phyloP scores from a whole-genome alignment of 2,888 invertebrate genomes.

The Cryptosula pallasiana region DNA sequence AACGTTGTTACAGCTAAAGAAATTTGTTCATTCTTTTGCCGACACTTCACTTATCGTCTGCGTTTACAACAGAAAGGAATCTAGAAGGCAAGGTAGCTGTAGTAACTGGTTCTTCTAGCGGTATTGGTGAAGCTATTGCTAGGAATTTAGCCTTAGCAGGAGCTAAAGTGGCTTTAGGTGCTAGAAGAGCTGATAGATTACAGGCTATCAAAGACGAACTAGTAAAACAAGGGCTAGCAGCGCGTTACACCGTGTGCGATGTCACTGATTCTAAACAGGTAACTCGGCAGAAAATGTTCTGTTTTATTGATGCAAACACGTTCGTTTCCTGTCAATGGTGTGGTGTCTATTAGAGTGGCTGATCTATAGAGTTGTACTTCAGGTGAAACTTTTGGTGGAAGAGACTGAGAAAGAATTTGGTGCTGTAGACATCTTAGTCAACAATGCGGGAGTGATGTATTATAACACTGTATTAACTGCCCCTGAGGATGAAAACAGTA shows the following conservation, averaged over 20 bases:
- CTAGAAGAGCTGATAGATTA: slow-evolving; percentile 45
- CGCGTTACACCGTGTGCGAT: slow-evolving; percentile 47
- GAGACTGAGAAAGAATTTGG: slow-evolving; percentile 45
- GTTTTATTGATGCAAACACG: no score
- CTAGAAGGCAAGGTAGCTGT: slow-evolving; percentile 49
- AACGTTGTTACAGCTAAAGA: no score
- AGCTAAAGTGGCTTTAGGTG: slow-evolving; percentile 51
- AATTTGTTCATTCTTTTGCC: no score
- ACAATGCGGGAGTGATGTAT: slow-evolving; percentile 54
- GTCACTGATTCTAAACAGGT: slow-evolving; percentile 46
- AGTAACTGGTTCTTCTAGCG: slow-evolving; percentile 54
- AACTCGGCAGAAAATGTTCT: no score
- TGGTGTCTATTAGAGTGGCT: no score
- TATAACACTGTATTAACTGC: slow-evolving; percentile 52
- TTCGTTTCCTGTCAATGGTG: no score
- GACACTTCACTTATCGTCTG: no score
- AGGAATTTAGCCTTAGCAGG: slow-evolving; percentile 45
- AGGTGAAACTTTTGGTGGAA: slow-evolving; percentile 42
- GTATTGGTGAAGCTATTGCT: slow-evolving; percentile 51
- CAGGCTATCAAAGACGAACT: slow-evolving; percentile 37
- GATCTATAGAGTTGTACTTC: no score
- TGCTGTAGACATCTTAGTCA: slow-evolving; percentile 51
- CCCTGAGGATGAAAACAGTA: slow-evolving; percentile 51
- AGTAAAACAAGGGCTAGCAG: slow-evolving; percentile 38
- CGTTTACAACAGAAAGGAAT: no score